Evolutionary conservation across 2,888 invertebrate species (phyloP).

Genomic region (Resseliella maxima): DNA sequence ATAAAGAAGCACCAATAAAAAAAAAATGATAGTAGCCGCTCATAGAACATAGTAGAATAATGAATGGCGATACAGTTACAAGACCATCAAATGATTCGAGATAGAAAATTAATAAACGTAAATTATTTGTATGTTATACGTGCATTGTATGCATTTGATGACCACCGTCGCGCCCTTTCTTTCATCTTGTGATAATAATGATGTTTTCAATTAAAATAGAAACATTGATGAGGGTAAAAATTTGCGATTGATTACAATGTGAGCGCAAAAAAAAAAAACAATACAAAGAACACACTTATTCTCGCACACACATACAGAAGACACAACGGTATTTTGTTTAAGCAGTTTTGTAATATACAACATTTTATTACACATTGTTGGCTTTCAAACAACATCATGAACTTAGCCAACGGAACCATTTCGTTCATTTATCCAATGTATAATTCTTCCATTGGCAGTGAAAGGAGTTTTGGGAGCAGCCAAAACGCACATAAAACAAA

Average conservation of each 20-base stretch:
- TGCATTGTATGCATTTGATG: slow-evolving; percentile 30
- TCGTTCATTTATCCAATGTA: too few species aligned
- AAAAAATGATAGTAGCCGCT: too few species aligned
- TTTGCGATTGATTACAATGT: not conserved
- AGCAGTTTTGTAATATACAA: not conserved
- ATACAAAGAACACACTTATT: not conserved
- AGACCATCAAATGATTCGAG: not conserved
- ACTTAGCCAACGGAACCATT: not conserved
- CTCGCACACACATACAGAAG: not conserved
- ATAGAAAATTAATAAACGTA: not conserved
- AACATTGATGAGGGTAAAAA: not conserved
- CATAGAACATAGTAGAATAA: not conserved
- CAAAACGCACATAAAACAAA: not conserved
- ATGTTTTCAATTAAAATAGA: not conserved
- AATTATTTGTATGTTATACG: not conserved
- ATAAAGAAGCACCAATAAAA: not conserved
- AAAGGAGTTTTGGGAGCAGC: not conserved
- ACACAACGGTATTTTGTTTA: not conserved
- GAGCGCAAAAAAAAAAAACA: not conserved
- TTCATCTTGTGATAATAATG: not conserved
- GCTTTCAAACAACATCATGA: not conserved
- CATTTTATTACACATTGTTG: not conserved
- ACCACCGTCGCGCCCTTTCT: not conserved
- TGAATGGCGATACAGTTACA: not conserved
- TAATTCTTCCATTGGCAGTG: too few species aligned